Evolutionary conservation across 2,797 vertebrate species (phyloP).

Genomic region (Pogoniulus pusillus): DNA sequence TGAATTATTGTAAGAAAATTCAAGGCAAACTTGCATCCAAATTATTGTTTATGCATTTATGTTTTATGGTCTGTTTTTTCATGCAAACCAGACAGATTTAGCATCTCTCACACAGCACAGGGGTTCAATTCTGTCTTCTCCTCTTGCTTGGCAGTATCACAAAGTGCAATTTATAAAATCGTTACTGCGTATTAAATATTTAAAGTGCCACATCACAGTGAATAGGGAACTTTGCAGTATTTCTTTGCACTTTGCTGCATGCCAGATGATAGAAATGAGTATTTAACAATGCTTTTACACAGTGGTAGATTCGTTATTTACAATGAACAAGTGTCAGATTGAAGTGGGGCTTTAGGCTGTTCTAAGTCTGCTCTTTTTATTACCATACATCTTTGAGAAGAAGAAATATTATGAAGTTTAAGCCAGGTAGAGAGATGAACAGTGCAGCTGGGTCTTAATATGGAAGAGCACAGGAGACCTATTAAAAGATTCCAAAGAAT

Average conservation of each 20-base stretch:
- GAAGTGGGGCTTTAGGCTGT: conserved; percentile 4
- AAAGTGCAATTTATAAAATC: conserved; percentile 42
- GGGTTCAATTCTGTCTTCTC: conserved; percentile 6
- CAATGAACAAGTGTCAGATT: not conserved
- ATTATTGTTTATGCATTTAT: conserved; percentile 28
- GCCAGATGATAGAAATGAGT: conserved; percentile 21
- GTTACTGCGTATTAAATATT: conserved; percentile 22
- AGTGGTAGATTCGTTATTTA: not conserved
- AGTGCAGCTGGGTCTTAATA: not conserved
- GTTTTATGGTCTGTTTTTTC: conserved; percentile 9
- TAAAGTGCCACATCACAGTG: conserved; percentile 35
- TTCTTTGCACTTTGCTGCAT: conserved; percentile 52
- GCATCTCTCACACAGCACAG: conserved; percentile 4
- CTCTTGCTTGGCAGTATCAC: conserved; percentile 43
- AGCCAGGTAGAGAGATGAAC: not conserved
- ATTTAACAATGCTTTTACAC: conserved; percentile 28
- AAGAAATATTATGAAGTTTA: not conserved
- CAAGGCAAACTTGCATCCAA: conserved; percentile 28
- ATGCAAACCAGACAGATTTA: conserved; percentile 16
- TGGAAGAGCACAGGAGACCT: not conserved
- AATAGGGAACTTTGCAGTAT: conserved; percentile 23
- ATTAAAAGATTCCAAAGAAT: not conserved
- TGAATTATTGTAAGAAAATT: conserved; percentile 30
- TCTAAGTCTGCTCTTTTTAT: conserved; percentile 25
- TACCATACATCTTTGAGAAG: not conserved